Evolutionary conservation across 2,888 invertebrate genomes (phyloP).

Genomic region (Parascotia fuliginaria): DNA sequence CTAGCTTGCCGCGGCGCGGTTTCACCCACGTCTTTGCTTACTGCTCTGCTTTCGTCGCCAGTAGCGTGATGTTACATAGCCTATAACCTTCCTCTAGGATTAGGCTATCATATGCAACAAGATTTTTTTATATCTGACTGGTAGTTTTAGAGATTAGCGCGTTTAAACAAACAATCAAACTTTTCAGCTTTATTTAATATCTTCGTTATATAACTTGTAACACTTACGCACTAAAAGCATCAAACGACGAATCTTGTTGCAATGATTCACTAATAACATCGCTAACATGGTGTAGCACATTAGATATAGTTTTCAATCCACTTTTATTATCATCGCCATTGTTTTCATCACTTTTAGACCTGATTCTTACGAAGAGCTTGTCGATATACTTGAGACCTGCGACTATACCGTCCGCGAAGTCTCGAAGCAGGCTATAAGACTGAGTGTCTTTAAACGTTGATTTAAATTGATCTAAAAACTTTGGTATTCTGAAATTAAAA

Average conservation of each 20-base stretch:
- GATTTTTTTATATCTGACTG: no score
- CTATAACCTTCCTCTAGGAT: no score
- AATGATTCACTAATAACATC: constrained; percentile 48
- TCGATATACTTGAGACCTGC: constrained; percentile 62
- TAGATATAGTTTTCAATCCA: constrained; percentile 45
- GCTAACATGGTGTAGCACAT: constrained; percentile 55
- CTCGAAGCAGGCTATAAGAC: constrained; percentile 61
- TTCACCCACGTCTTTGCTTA: no score
- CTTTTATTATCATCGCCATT: no score
- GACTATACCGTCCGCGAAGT: constrained; percentile 57
- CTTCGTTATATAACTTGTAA: not conserved
- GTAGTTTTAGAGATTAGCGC: no score
- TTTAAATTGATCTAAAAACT: constrained; percentile 68
- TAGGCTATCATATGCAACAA: no score
- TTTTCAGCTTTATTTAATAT: not conserved
- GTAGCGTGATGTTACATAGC: no score
- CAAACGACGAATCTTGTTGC: constrained; percentile 46
- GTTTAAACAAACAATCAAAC: not conserved
- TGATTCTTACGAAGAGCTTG: constrained; percentile 53
- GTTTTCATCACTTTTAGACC: constrained; percentile 15
- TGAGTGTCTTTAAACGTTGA: constrained; percentile 73
- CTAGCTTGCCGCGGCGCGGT: no score
- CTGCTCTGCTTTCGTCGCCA: no score
- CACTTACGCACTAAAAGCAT: constrained; percentile 74
- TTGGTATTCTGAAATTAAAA: constrained; percentile 65